A percentile compares a stretch with the other conserved stretches of the same genome.
These are phyloP conservation scores for Laspeyria flexula DNA, from an alignment of 2,888 invertebrate genomes.

Conservation along the genomic window DNA sequence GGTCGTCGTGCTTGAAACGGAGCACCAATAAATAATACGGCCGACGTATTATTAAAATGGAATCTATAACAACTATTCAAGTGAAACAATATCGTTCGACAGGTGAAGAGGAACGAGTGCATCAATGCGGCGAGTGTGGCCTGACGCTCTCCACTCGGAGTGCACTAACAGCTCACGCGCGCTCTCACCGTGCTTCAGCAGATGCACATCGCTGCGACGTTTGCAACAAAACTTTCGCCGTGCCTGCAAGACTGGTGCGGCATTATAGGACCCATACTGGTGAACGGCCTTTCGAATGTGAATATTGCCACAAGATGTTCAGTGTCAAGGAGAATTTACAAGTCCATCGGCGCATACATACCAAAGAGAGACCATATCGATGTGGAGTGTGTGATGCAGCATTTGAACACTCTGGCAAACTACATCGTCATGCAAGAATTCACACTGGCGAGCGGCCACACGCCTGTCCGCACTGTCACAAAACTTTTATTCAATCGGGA, in stretches of 20 bases:
- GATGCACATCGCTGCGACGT: slow-evolving; percentile 96
- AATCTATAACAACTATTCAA: slow-evolving; percentile 55
- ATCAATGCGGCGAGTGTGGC: slow-evolving; percentile 90
- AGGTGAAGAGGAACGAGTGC: slow-evolving; percentile 83
- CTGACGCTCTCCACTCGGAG: slow-evolving; percentile 91
- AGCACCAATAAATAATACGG: slow-evolving; percentile 38
- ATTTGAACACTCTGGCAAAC: slow-evolving; percentile 95
- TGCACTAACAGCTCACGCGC: slow-evolving; percentile 90
- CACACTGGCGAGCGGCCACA: slow-evolving; percentile 96
- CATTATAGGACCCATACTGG: slow-evolving; percentile 97
- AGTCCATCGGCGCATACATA: slow-evolving; percentile 95
- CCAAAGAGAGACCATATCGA: slow-evolving; percentile 96
- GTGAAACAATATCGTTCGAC: slow-evolving; percentile 65
- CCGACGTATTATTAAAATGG: slow-evolving; percentile 50
- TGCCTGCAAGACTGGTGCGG: slow-evolving; percentile 93
- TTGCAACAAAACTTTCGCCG: slow-evolving; percentile 96
- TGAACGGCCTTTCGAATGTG: slow-evolving; percentile 96
- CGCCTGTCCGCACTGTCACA: slow-evolving; percentile 94
- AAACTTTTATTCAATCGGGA: slow-evolving; percentile 96
- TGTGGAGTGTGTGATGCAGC: slow-evolving; percentile 95
- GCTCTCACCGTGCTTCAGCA: slow-evolving; percentile 72
- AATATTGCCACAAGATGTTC: slow-evolving; percentile 96
- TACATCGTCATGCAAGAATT: slow-evolving; percentile 96
- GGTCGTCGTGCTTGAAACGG: slow-evolving; percentile 61
- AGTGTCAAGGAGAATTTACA: slow-evolving; percentile 97